phyloP scores from a whole-genome alignment of 2,113 vertebrate species.

The Hepsetus odoe region DNA sequence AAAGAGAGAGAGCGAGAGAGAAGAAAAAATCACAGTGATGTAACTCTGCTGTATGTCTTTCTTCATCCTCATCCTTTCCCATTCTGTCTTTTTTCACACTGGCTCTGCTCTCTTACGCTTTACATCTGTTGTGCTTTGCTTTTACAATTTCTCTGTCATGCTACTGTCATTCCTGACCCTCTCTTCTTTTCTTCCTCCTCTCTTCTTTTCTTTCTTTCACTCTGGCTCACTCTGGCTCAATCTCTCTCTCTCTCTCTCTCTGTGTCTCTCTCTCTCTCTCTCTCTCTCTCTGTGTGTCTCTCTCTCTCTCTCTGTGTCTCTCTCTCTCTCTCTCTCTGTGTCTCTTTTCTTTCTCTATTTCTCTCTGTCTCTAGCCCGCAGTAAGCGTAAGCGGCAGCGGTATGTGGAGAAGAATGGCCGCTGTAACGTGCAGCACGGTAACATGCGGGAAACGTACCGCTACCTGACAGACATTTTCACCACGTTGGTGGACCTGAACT shows the following conservation, averaged over 20 bases:
- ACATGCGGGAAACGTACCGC: constrained; percentile 92
- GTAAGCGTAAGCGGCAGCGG: constrained; percentile 82
- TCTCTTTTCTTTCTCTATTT: background rate
- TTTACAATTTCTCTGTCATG: background rate
- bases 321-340: background rate
- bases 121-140: background rate
- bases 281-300: background rate
- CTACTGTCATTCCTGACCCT: too few species aligned
- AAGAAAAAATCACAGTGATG: background rate
- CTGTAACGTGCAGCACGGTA: constrained; percentile 94
- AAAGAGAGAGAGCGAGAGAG: too few species aligned
- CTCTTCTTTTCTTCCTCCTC: too few species aligned
- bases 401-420: constrained; percentile 96
- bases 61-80: background rate
- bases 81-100: background rate
- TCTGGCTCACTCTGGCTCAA: too few species aligned
- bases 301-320: background rate
- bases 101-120: background rate
- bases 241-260: background rate
- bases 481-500: constrained; percentile 95
- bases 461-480: constrained; percentile 98
- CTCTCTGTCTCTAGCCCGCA: constrained; percentile 59
- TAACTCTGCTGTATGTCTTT: background rate
- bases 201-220: too few species aligned
- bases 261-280: too few species aligned